These are phyloP conservation scores for Phylloscopus whistleri DNA, from an alignment of 2,113 vertebrate species.

Conservation along the genomic window DNA sequence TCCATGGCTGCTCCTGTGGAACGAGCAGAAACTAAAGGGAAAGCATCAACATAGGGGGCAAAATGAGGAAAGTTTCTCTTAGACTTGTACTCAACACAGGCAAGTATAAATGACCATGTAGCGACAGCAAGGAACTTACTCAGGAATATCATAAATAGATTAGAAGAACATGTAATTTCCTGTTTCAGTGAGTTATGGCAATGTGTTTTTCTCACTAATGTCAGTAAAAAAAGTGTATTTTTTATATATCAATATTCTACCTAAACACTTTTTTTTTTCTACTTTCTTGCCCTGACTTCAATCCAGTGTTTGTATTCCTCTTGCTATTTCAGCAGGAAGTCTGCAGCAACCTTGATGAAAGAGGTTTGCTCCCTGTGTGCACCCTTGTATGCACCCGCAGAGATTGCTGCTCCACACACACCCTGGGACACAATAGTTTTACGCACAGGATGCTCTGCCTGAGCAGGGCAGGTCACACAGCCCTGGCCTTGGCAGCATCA, in stretches of 20 bases:
- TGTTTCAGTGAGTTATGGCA: neutral
- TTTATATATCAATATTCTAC: neutral
- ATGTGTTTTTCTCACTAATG: slow-evolving; percentile 7
- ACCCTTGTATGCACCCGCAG: neutral
- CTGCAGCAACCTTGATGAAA: slow-evolving; percentile 9
- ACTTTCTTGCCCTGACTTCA: slow-evolving; percentile 3
- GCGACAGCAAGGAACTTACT: neutral
- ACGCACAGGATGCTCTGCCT: slow-evolving; percentile 75
- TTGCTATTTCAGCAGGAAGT: slow-evolving; percentile 33
- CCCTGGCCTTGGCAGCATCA: slow-evolving; percentile 3
- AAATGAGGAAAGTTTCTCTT: neutral
- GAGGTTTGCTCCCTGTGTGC: neutral
- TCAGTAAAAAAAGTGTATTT: neutral
- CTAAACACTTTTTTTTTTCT: neutral
- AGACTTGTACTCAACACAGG: neutral
- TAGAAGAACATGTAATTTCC: neutral
- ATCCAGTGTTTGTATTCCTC: slow-evolving; percentile 37
- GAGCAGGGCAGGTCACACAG: slow-evolving; percentile 51
- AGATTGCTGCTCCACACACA: neutral
- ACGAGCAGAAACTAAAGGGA: neutral
- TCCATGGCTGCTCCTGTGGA: neutral
- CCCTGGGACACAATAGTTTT: slow-evolving; percentile 74
- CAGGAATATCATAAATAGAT: neutral
- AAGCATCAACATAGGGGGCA: rapidly evolving
- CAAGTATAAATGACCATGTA: neutral